Conservation (phyloP, 2,113 vertebrate species). For the Trematomus loennbergii region DNA sequence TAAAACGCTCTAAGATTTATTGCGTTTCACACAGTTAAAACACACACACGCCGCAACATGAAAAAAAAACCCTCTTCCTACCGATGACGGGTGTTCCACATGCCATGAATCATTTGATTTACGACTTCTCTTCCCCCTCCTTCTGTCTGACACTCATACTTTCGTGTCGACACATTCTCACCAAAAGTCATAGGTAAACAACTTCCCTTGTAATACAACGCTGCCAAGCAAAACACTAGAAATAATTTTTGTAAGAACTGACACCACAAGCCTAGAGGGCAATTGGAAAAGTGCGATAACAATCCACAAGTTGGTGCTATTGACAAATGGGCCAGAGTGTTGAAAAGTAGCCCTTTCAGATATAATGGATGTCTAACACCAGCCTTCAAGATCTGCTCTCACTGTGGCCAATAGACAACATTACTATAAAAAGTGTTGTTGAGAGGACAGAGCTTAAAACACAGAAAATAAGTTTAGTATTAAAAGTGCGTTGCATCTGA, state of each 20-base stretch:
- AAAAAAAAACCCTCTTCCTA: slow-evolving; percentile 67
- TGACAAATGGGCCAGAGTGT: slow-evolving; percentile 62
- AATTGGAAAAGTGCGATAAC: slow-evolving; percentile 75
- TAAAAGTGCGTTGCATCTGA: slow-evolving; percentile 16
- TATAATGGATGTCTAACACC: slow-evolving; percentile 65
- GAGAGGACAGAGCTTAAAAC: slow-evolving; percentile 28
- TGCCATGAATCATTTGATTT: slow-evolving; percentile 83
- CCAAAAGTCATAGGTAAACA: slow-evolving; percentile 79
- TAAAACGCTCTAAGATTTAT: slow-evolving; percentile 85
- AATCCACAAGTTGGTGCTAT: slow-evolving; percentile 70
- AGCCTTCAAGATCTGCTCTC: slow-evolving; percentile 50
- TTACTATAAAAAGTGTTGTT: slow-evolving; percentile 53
- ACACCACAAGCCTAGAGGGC: slow-evolving; percentile 67
- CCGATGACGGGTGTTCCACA: slow-evolving; percentile 80
- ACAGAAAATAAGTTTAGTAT: slow-evolving; percentile 13
- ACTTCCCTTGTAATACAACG: slow-evolving; percentile 74
- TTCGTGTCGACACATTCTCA: slow-evolving; percentile 77
- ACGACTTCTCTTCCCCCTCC: slow-evolving; percentile 70
- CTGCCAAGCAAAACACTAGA: slow-evolving; percentile 70
- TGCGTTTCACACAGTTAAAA: slow-evolving; percentile 78
- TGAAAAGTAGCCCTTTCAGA: slow-evolving; percentile 72
- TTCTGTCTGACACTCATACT: slow-evolving; percentile 73
- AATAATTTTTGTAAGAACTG: slow-evolving; percentile 64
- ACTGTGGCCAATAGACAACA: slow-evolving; percentile 47
- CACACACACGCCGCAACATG: slow-evolving; percentile 40